A percentile compares a stretch with the other conserved stretches of the same genome.
These are phyloP conservation scores for Cyprinodon tularosa DNA, from an alignment of 2,113 vertebrate genomes.

Conservation along the genomic window DNA sequence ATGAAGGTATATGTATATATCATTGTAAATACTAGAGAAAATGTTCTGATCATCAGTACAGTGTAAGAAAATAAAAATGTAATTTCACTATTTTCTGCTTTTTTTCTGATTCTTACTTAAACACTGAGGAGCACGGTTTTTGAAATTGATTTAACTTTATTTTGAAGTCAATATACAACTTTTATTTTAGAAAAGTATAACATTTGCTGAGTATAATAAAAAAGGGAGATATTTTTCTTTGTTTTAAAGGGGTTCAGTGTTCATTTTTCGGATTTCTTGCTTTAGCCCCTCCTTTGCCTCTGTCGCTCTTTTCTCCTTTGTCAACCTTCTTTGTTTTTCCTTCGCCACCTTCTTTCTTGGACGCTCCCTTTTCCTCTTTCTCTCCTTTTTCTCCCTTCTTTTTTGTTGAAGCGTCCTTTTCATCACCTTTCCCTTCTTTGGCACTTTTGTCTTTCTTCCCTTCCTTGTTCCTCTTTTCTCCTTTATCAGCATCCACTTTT, in stretches of 20 bases:
- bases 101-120: slow-evolving; percentile 19
- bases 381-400: slow-evolving; percentile 59
- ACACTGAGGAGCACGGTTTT: slow-evolving; percentile 3
- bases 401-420: slow-evolving; percentile 67
- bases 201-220: slow-evolving; percentile 29
- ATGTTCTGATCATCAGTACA: slow-evolving; percentile 63
- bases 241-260: slow-evolving; percentile 19
- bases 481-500: slow-evolving; percentile 78
- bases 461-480: slow-evolving; percentile 73
- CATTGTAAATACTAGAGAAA: slow-evolving; percentile 54
- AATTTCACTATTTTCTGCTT: slow-evolving; percentile 45
- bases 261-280: slow-evolving; percentile 75
- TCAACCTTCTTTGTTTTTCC: slow-evolving; percentile 14
- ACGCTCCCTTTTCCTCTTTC: neutral
- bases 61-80: slow-evolving; percentile 70
- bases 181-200: slow-evolving; percentile 37
- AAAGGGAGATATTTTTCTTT: slow-evolving; percentile 7
- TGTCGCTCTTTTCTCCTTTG: slow-evolving; percentile 22
- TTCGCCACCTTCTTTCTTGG: slow-evolving; percentile 18
- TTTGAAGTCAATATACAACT: slow-evolving; percentile 56
- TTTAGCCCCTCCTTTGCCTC: slow-evolving; percentile 62
- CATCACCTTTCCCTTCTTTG: slow-evolving; percentile 43
- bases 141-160: slow-evolving; percentile 28
- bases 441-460: slow-evolving; percentile 43
- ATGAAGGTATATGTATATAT: slow-evolving; percentile 58